phyloP scores from a whole-genome alignment of 2,888 invertebrate genomes.

The Acanthosoma haemorrhoidale region DNA sequence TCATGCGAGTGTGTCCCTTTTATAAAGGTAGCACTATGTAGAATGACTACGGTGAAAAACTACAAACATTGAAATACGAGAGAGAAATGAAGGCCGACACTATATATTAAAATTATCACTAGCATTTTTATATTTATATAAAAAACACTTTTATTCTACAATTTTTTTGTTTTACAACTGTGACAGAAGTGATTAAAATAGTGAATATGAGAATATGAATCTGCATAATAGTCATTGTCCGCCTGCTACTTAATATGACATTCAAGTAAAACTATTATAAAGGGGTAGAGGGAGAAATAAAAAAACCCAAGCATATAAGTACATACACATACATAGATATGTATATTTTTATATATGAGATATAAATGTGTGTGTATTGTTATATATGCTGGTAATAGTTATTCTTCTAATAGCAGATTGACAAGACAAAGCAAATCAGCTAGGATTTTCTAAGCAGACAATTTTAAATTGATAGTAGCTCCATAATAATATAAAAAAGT shows the following conservation, averaged over 20 bases:
- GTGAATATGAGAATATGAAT: not conserved
- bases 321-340: no score
- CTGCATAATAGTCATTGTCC: constrained; percentile 1
- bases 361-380: no score
- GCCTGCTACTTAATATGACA: not conserved
- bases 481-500: not conserved
- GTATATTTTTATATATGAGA: no score
- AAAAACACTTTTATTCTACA: constrained; percentile 10
- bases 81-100: constrained; percentile 27
- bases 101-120: constrained; percentile 27
- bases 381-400: no score
- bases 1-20: constrained; percentile 20
- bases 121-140: constrained; percentile 18
- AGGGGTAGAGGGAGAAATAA: no score
- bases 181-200: constrained; percentile 18
- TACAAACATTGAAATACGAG: constrained; percentile 26
- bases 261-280: not conserved
- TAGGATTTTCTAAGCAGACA: not conserved
- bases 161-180: constrained; percentile 18
- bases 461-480: not conserved
- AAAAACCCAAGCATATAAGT: no score
- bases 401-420: not conserved
- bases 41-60: constrained; percentile 28
- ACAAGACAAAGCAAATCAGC: constrained; percentile 5
- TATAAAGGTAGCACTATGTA: constrained; percentile 24